phyloP scores from a whole-genome alignment of 2,113 vertebrate species.

The Notarius lentiginosus region DNA sequence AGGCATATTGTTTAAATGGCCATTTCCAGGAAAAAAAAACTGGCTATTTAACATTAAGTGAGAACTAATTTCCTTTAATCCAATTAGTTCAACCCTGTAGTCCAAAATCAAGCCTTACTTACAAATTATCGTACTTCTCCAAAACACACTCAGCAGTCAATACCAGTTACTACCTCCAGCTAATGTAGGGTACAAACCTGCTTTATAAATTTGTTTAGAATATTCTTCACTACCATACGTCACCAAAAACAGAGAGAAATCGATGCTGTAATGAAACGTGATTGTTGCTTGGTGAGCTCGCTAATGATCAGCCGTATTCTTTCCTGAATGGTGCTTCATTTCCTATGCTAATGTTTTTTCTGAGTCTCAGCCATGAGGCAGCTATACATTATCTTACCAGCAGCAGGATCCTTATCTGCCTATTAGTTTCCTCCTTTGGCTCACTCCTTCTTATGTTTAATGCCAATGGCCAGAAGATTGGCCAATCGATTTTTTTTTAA shows the following conservation, averaged over 20 bases:
- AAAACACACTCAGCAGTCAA: not conserved
- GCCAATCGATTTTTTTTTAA: not conserved
- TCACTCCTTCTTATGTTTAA: conserved; percentile 25
- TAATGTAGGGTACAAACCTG: not conserved
- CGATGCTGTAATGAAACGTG: conserved; percentile 42
- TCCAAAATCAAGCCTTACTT: not conserved
- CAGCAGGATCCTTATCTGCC: conserved; percentile 41
- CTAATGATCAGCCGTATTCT: conserved; percentile 47
- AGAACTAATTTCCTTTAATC: conserved; percentile 17
- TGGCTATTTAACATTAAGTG: conserved; percentile 10
- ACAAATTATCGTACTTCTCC: not conserved
- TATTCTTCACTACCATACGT: not conserved
- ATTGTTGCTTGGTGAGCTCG: conserved; percentile 41
- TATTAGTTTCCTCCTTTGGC: conserved; percentile 29
- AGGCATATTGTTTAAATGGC: conserved; percentile 27
- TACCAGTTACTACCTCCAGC: not conserved
- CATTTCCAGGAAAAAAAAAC: conserved; percentile 28
- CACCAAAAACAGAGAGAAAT: conserved; percentile 36
- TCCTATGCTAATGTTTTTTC: conserved; percentile 52
- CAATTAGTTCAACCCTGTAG: not conserved
- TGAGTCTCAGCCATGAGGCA: conserved; percentile 26
- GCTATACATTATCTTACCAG: conserved; percentile 35
- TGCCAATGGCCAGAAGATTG: conserved; percentile 1
- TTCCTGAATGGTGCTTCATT: conserved; percentile 46
- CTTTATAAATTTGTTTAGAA: not conserved